A percentile compares a stretch with the other conserved stretches of the same genome.
These are phyloP conservation scores for Phainopepla nitens DNA, from an alignment of 2,113 vertebrate species.

Conservation along the genomic window DNA sequence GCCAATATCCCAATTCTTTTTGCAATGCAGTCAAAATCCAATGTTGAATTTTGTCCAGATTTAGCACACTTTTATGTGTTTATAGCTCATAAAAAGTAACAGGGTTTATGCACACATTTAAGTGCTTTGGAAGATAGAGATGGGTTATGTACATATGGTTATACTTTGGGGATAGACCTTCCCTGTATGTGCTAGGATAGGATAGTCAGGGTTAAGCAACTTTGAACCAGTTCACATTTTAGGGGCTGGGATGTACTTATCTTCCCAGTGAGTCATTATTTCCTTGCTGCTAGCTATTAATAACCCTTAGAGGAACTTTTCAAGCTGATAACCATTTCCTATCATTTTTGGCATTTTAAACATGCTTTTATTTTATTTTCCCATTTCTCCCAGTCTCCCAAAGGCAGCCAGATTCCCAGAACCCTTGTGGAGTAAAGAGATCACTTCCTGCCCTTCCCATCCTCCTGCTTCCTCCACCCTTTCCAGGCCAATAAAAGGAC, in stretches of 20 bases:
- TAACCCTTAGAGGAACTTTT: slow-evolving; percentile 62
- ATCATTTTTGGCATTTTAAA: slow-evolving; percentile 51
- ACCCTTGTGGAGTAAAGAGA: slow-evolving; percentile 10
- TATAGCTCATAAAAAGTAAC: not conserved
- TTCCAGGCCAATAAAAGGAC: slow-evolving; percentile 33
- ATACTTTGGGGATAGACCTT: not conserved
- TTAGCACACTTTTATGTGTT: not conserved
- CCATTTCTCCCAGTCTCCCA: slow-evolving; percentile 46
- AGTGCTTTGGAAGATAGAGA: not conserved
- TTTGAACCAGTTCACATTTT: slow-evolving; percentile 22
- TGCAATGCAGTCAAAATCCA: not conserved
- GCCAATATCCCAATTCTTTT: not conserved
- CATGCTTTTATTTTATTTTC: slow-evolving; percentile 60
- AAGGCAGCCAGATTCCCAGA: slow-evolving; percentile 35
- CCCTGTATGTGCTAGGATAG: not conserved
- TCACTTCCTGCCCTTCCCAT: slow-evolving; percentile 46
- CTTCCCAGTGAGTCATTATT: slow-evolving; percentile 17
- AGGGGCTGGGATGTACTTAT: slow-evolving; percentile 19
- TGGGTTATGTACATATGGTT: not conserved
- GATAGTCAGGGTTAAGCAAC: slow-evolving; percentile 7
- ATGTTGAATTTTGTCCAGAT: not conserved
- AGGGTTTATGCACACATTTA: not conserved
- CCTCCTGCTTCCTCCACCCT: slow-evolving; percentile 29
- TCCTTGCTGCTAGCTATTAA: slow-evolving; percentile 60
- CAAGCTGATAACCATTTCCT: slow-evolving; percentile 62